These are phyloP conservation scores for Choloepus didactylus DNA, from an alignment of 2,797 vertebrate genomes.

Conservation along the genomic window DNA sequence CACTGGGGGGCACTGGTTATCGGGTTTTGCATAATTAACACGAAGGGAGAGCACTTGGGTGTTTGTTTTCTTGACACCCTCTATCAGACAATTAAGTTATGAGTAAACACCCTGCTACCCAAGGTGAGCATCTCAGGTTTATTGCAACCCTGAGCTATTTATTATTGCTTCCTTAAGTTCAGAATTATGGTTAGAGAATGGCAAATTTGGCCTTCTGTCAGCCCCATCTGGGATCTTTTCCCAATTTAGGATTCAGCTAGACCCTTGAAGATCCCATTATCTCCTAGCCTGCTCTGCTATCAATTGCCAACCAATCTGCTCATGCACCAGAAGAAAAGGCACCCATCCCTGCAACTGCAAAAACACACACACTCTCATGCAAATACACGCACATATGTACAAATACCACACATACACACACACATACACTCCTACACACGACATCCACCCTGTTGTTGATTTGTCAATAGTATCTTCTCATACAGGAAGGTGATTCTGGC, in stretches of 20 bases:
- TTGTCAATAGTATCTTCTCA: not conserved
- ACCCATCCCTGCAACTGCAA: not conserved
- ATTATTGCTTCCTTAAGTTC: not conserved
- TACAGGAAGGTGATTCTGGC: not conserved
- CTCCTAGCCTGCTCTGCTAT: not conserved
- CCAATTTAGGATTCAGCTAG: not conserved
- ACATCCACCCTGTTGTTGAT: no score
- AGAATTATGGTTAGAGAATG: not conserved
- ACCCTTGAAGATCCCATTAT: not conserved
- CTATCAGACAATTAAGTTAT: not conserved
- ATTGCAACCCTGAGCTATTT: not conserved
- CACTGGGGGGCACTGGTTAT: not conserved
- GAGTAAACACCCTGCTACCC: not conserved
- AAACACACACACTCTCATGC: not conserved
- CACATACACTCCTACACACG: not conserved
- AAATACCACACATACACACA: not conserved
- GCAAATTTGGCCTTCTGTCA: not conserved
- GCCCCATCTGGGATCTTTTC: not conserved
- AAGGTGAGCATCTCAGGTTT: not conserved
- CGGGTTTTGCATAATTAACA: conserved; percentile 2
- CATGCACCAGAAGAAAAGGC: not conserved
- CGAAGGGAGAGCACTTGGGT: not conserved
- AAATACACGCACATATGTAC: not conserved
- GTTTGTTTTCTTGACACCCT: not conserved
- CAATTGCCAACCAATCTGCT: not conserved